phyloP scores from a whole-genome alignment of 2,113 vertebrate genomes.

The Polypterus senegalus region DNA sequence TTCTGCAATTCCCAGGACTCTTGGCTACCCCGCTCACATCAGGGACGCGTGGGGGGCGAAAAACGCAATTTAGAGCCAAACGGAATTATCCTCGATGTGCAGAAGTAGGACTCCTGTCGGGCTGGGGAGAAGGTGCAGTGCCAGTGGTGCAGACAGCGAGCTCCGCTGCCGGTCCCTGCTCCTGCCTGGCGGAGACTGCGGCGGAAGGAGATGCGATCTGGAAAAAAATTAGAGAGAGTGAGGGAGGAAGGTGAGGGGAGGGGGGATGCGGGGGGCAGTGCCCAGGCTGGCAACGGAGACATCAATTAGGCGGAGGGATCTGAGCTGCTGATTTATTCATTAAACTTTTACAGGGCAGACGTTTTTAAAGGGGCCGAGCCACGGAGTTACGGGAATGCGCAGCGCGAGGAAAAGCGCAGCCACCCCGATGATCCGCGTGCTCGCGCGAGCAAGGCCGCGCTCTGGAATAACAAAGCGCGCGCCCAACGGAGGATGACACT shows the following conservation, averaged over 20 bases:
- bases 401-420: slow-evolving; percentile 19
- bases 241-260: slow-evolving; percentile 9
- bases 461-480: slow-evolving; percentile 13
- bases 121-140: slow-evolving; percentile 16
- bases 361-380: slow-evolving; percentile 40
- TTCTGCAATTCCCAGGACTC: slow-evolving; percentile 21
- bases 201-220: slow-evolving; percentile 36
- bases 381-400: slow-evolving; percentile 28
- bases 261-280: slow-evolving; percentile 23
- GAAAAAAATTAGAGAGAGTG: slow-evolving; percentile 13
- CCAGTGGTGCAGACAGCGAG: slow-evolving; percentile 17
- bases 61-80: slow-evolving; percentile 25
- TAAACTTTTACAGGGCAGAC: slow-evolving; percentile 49
- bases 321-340: slow-evolving; percentile 38
- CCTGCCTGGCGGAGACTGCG: slow-evolving; percentile 22
- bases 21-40: slow-evolving; percentile 29
- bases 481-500: background rate
- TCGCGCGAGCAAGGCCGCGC: slow-evolving; percentile 34
- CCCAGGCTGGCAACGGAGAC: slow-evolving; percentile 36
- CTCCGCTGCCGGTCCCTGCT: slow-evolving; percentile 18
- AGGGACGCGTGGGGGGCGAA: slow-evolving; percentile 16
- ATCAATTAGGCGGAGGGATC: slow-evolving; percentile 61
- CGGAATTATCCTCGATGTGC: slow-evolving; percentile 10
- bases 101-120: background rate
- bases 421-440: slow-evolving; percentile 32